phyloP scores from a whole-genome alignment of 2,888 invertebrate genomes.

The Andrena chrysosceles region DNA sequence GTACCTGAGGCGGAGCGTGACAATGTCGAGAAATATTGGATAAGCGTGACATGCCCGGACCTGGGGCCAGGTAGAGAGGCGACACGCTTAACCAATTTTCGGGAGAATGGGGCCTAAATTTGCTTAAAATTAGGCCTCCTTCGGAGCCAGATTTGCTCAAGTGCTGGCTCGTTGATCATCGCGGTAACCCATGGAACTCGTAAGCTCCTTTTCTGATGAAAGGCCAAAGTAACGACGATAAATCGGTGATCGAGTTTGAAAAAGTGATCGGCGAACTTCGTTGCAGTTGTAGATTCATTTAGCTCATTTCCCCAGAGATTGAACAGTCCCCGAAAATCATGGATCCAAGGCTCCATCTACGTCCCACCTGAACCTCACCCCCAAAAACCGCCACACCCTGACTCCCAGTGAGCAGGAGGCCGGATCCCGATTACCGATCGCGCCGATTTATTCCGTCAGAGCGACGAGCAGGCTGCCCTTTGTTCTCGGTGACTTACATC shows the following conservation, averaged over 20 bases:
- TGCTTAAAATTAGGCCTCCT: constrained; percentile 77
- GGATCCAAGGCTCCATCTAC: not conserved
- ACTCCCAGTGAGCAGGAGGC: constrained; percentile 1
- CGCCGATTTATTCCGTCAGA: constrained; percentile 66
- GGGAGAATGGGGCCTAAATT: constrained; percentile 74
- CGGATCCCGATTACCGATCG: constrained; percentile 64
- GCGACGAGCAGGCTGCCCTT: constrained; percentile 67
- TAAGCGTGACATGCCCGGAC: constrained; percentile 75
- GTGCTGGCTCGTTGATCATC: constrained; percentile 40
- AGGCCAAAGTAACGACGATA: constrained; percentile 1
- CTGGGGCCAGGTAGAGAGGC: constrained; percentile 69
- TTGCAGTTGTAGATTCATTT: not conserved
- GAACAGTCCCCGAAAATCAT: not conserved
- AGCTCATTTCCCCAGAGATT: not conserved
- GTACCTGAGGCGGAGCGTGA: constrained; percentile 62
- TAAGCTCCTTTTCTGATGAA: constrained; percentile 17
- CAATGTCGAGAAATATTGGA: constrained; percentile 79
- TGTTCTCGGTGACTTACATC: constrained; percentile 74
- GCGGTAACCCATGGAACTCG: constrained; percentile 35
- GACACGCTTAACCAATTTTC: constrained; percentile 80
- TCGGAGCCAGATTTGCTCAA: not conserved
- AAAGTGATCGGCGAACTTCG: not conserved
- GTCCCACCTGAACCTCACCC: not conserved
- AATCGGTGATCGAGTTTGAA: constrained; percentile 33
- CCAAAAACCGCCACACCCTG: constrained; percentile 6